Conservation (phyloP, 2,113 vertebrate species). For the Numida meleagris region DNA sequence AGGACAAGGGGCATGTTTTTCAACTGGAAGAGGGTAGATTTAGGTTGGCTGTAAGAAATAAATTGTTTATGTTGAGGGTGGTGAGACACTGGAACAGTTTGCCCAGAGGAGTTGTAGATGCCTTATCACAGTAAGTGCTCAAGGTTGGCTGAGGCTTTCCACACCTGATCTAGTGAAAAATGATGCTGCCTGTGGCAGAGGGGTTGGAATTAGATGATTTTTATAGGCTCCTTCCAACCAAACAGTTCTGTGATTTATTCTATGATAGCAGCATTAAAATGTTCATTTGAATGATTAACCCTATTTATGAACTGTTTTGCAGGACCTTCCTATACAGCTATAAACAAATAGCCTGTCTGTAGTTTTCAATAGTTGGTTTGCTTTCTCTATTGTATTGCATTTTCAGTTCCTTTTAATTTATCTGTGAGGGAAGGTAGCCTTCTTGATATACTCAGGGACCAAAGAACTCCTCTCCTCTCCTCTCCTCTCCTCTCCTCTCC, state of each 20-base stretch:
- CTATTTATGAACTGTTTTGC: neutral
- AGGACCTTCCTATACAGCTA: neutral
- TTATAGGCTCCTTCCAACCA: neutral
- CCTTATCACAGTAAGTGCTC: neutral
- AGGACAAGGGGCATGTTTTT: neutral
- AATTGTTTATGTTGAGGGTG: neutral
- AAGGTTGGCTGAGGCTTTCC: neutral
- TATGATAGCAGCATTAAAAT: conserved; percentile 3
- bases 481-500: neutral
- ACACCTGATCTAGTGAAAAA: neutral
- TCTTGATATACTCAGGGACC: conserved; percentile 27
- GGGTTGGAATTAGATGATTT: neutral
- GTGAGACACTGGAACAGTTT: neutral
- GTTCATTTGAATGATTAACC: neutral
- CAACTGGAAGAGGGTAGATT: neutral
- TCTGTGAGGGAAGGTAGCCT: conserved; percentile 35
- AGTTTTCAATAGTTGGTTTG: conserved; percentile 43
- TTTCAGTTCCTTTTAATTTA: conserved; percentile 61
- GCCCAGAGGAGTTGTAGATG: neutral
- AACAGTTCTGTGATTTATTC: neutral
- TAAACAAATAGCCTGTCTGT: neutral
- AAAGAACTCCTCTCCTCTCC: neutral
- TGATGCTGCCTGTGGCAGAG: neutral
- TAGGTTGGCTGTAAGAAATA: neutral
- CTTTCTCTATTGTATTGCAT: conserved; percentile 10